Evolutionary conservation across 2,888 invertebrate species (phyloP), one percentile per base, ranked within the genome.

Genomic region (Gasteruption jaculator): DNA sequence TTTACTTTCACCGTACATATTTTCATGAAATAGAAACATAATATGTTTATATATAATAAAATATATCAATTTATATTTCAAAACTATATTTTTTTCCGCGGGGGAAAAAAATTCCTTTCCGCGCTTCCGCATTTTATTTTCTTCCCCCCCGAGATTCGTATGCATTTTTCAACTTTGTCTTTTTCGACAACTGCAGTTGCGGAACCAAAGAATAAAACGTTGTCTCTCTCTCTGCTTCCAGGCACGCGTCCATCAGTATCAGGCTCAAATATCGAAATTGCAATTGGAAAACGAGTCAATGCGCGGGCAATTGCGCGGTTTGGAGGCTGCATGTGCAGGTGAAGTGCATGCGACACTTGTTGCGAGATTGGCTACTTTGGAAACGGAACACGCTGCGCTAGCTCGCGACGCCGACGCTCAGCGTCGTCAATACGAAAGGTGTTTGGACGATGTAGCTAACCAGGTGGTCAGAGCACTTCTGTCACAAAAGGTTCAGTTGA

Each of bases 371-470:
- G 76, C 76, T 49, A 69, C 71, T 42, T 58, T 77, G 45, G 80
- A 82, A 61, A 76, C 76, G 16, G 81, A 82, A 56, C 80, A 81
- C 63, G 75, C 75, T 20, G 74, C 76, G n/a, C 65, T 84, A 50
- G 78, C 78, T 33, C 70, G 79, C 46, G 81, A 83, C 64, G 80
- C 79, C 40, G 81, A 83, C 61, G 78, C 78, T 45, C 81, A 82
- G 53, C 72, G 82, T 46, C 75, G 81, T 48, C 86, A 88, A 60
- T 89, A 89, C 72, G 86, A 89, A 73, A 74, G 82, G 59, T 79
- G 88, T 69, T 73, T 89, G 60, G 85, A 90, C 73, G 85, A 90
- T 73, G 86, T 90, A 50, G 89, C 86, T 46, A 85, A 85, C 70
- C 85, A 86, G 67, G 86, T 87, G 52, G 86, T 90, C 43, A 81